A percentile compares a stretch with the other conserved stretches of the same genome.
These are phyloP conservation scores for Timema podura DNA, from an alignment of 2,888 invertebrate genomes.

Conservation along the genomic window DNA sequence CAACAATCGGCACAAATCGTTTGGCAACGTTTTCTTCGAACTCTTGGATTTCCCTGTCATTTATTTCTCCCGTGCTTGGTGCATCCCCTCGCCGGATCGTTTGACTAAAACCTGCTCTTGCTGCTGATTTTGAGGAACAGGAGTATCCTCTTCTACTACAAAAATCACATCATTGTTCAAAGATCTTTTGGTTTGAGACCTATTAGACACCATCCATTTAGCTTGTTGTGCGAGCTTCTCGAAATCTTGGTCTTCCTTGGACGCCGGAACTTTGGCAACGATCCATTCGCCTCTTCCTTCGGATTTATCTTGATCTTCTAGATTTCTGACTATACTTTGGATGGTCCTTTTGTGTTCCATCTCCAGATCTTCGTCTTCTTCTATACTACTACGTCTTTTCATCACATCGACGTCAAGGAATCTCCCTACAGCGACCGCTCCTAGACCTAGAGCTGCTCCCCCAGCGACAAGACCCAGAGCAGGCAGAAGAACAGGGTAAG, in stretches of 20 bases:
- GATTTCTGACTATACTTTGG: constrained; percentile 40
- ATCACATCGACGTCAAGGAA: constrained; percentile 61
- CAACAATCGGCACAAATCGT: too few relatives aligned
- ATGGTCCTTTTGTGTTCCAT: constrained; percentile 55
- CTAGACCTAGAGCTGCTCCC: constrained; percentile 77
- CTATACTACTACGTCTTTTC: constrained; percentile 47
- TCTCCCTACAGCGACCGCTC: constrained; percentile 73
- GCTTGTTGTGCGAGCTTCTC: neutral
- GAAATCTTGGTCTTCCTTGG: constrained; percentile 14
- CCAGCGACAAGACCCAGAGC: constrained; percentile 74
- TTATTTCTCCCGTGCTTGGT: neutral
- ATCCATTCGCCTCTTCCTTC: constrained; percentile 16
- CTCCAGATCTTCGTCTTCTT: constrained; percentile 42
- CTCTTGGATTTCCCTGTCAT: too few relatives aligned
- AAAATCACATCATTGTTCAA: constrained; percentile 8
- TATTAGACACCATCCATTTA: neutral
- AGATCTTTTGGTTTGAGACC: constrained; percentile 12
- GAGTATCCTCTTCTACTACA: constrained; percentile 6
- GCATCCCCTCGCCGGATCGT: neutral
- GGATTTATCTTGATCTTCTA: constrained; percentile 1
- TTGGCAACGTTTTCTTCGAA: too few relatives aligned
- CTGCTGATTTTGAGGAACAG: neutral
- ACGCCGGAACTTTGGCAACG: constrained; percentile 11
- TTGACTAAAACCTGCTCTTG: neutral
- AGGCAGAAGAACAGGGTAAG: constrained; percentile 64